Evolutionary conservation across 2,797 vertebrate species (phyloP).

Genomic region (Falco berigora): DNA sequence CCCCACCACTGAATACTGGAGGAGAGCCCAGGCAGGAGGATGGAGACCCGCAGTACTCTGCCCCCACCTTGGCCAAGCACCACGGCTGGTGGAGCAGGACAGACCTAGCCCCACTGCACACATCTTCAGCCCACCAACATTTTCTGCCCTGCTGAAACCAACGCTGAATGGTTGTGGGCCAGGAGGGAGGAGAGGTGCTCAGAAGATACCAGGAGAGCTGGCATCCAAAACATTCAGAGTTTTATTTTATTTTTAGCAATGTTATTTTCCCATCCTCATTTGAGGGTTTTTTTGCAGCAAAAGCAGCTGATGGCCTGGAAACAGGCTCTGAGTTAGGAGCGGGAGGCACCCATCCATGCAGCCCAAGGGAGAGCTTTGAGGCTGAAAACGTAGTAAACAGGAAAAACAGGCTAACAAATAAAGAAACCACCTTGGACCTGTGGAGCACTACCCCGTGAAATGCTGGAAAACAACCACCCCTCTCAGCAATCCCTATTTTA

Average conservation of each 20-base stretch:
- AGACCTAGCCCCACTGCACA: neutral
- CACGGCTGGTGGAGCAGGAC: neutral
- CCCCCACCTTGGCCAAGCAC: rapidly evolving
- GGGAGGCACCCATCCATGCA: neutral
- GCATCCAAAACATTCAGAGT: neutral
- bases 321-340: neutral
- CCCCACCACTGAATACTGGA: neutral
- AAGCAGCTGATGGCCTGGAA: slow-evolving; percentile 35
- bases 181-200: neutral
- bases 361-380: neutral
- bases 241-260: neutral
- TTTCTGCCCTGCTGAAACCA: neutral
- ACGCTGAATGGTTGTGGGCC: rapidly evolving
- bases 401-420: neutral
- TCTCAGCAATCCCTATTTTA: too few relatives aligned
- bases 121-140: neutral
- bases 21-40: neutral
- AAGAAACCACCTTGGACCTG: neutral
- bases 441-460: neutral
- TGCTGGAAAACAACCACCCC: rapidly evolving
- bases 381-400: neutral
- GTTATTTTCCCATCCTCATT: neutral
- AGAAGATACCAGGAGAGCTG: neutral
- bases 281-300: neutral
- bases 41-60: neutral